Evolutionary conservation across 2,797 vertebrate genomes (phyloP).

Genomic region (Phyllotis vaccarum): DNA sequence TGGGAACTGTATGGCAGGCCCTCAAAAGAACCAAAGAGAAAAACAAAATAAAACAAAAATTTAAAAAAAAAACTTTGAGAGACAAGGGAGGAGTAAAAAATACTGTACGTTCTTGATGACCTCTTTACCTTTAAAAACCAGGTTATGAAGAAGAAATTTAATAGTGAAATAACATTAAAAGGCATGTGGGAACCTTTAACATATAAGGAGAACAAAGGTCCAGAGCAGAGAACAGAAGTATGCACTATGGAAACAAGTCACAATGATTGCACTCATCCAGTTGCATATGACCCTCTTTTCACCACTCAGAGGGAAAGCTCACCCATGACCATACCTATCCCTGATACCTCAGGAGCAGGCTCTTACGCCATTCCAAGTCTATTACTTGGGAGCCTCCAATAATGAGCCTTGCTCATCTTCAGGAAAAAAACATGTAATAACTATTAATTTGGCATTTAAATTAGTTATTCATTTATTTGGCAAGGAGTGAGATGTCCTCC

Average conservation of each 20-base stretch:
- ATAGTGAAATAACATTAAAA: not conserved
- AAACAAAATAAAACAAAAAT: too few relatives aligned
- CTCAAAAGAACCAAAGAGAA: too few relatives aligned
- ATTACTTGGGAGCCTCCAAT: not conserved
- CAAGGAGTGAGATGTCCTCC: not conserved
- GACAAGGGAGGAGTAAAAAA: not conserved
- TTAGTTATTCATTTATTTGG: not conserved
- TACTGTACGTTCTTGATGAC: not conserved
- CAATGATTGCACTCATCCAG: not conserved
- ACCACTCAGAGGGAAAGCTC: not conserved
- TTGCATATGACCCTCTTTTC: not conserved
- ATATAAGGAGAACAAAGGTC: not conserved
- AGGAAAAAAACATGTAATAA: constrained; percentile 20
- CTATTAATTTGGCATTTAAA: constrained; percentile 7
- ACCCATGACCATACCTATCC: too few relatives aligned
- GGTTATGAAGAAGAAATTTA: constrained; percentile 41
- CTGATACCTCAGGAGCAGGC: not conserved
- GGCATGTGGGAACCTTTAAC: not conserved
- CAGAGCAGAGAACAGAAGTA: not conserved
- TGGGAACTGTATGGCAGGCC: too few relatives aligned
- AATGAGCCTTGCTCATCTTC: constrained; percentile 35
- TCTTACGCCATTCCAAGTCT: not conserved
- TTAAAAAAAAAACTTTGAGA: too few relatives aligned
- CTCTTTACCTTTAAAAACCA: constrained; percentile 22
- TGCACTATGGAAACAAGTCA: not conserved